Evolutionary conservation across 2,888 invertebrate species (phyloP).

Genomic region (Drosophila dives): DNA sequence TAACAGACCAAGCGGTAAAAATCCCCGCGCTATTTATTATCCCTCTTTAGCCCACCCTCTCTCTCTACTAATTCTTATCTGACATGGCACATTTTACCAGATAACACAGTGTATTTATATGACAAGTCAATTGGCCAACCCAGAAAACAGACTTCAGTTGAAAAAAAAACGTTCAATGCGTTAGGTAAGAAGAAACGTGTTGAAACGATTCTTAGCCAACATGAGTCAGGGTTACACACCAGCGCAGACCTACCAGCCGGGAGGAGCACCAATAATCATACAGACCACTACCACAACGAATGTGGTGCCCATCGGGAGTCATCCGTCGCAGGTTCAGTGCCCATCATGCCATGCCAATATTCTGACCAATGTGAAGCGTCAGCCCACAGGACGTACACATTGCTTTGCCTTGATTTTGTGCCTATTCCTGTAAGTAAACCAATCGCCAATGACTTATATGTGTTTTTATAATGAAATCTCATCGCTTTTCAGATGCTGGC

Average conservation of each 20-base stretch:
- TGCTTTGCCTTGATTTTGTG: slow-evolving; percentile 62
- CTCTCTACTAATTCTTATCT: slow-evolving; percentile 26
- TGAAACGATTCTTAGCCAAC: background rate
- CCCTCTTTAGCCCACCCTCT: background rate
- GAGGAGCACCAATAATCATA: slow-evolving; percentile 36
- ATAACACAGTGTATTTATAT: slow-evolving; percentile 32
- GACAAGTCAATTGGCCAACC: slow-evolving; percentile 3
- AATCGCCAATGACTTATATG: background rate
- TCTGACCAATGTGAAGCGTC: slow-evolving; percentile 47
- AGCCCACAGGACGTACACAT: slow-evolving; percentile 61
- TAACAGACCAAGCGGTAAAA: slow-evolving; percentile 6
- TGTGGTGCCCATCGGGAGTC: slow-evolving; percentile 51
- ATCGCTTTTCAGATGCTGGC: slow-evolving; percentile 65
- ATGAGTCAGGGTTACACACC: slow-evolving; percentile 54
- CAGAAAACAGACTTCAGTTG: slow-evolving; percentile 34
- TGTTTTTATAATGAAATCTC: background rate
- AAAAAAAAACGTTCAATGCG: slow-evolving; percentile 1
- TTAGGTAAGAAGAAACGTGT: background rate
- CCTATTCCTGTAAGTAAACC: slow-evolving; percentile 64
- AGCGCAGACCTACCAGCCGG: slow-evolving; percentile 59
- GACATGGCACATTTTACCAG: slow-evolving; percentile 22
- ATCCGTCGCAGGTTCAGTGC: slow-evolving; percentile 58
- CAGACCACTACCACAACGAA: slow-evolving; percentile 55
- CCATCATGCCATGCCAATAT: slow-evolving; percentile 67
- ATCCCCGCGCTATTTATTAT: slow-evolving; percentile 1